These are phyloP conservation scores for Elephantulus edwardii DNA, from an alignment of 2,113 vertebrate genomes.

Conservation along the genomic window DNA sequence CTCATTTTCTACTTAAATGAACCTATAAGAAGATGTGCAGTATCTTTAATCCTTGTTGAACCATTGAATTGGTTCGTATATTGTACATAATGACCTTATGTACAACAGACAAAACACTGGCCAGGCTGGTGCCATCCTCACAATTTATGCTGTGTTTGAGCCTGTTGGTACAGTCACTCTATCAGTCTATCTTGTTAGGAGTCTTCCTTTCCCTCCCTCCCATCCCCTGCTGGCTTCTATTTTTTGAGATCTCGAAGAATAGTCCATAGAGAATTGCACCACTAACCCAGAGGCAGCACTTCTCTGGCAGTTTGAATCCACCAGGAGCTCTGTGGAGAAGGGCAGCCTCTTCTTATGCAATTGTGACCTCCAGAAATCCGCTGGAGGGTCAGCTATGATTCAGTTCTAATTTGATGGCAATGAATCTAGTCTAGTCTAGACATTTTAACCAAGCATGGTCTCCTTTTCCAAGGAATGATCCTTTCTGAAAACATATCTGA, in stretches of 20 bases:
- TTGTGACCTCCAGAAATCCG: too few relatives aligned
- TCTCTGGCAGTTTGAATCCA: too few relatives aligned
- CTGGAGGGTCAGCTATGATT: too few relatives aligned
- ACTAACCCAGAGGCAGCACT: too few relatives aligned
- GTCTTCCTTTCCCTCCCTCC: not conserved
- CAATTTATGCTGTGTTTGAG: not conserved
- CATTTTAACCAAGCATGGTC: not conserved
- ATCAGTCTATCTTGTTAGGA: not conserved
- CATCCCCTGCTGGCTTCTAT: too few relatives aligned
- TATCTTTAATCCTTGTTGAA: not conserved
- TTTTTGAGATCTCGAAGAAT: too few relatives aligned
- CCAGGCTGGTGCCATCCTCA: not conserved
- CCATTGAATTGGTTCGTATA: not conserved
- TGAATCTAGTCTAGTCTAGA: too few relatives aligned
- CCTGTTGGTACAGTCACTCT: not conserved
- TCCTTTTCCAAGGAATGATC: not conserved
- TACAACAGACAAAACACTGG: not conserved
- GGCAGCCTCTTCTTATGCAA: too few relatives aligned
- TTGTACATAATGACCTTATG: not conserved
- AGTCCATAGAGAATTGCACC: too few relatives aligned
- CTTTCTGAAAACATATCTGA: not conserved
- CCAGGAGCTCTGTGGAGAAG: too few relatives aligned
- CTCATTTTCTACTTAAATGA: not conserved
- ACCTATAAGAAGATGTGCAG: not conserved
- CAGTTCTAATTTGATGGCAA: too few relatives aligned